Percentiles rank a stretch among this genome's conserved stretches.
phyloP scores from a whole-genome alignment of 2,113 vertebrate genomes.

The Vulpes lagopus region DNA sequence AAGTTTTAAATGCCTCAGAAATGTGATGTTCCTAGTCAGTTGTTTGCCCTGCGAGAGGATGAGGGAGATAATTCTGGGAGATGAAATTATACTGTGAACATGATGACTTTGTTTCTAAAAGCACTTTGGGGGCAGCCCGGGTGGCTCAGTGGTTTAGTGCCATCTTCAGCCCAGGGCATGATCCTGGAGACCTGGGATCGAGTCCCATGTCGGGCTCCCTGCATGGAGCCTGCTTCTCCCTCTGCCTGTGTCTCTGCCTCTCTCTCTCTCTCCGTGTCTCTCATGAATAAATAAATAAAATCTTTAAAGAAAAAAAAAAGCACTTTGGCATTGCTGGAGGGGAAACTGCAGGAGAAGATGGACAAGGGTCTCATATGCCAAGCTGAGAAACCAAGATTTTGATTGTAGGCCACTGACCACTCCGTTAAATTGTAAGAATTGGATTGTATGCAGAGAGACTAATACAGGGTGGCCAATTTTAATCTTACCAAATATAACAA shows the following conservation, averaged over 20 bases:
- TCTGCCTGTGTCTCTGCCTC: too few relatives aligned
- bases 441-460: background rate
- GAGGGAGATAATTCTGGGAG: background rate
- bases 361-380: background rate
- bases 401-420: background rate
- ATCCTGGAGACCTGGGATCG: too few relatives aligned
- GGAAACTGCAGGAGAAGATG: background rate
- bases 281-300: too few relatives aligned
- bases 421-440: conserved; percentile 30
- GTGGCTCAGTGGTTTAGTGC: too few relatives aligned
- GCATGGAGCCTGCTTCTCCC: too few relatives aligned
- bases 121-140: too few relatives aligned
- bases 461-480: background rate
- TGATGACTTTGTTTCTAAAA: background rate
- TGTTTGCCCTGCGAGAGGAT: background rate
- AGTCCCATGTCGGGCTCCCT: too few relatives aligned
- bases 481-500: conserved; percentile 11
- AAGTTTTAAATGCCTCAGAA: background rate
- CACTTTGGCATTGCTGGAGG: background rate
- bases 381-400: background rate
- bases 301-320: background rate
- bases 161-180: too few relatives aligned
- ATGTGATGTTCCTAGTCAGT: background rate
- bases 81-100: background rate
- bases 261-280: too few relatives aligned